These are phyloP conservation scores for Caenorhabditis macrosperma DNA, from an alignment of 2,888 invertebrate species.

Conservation along the genomic window DNA sequence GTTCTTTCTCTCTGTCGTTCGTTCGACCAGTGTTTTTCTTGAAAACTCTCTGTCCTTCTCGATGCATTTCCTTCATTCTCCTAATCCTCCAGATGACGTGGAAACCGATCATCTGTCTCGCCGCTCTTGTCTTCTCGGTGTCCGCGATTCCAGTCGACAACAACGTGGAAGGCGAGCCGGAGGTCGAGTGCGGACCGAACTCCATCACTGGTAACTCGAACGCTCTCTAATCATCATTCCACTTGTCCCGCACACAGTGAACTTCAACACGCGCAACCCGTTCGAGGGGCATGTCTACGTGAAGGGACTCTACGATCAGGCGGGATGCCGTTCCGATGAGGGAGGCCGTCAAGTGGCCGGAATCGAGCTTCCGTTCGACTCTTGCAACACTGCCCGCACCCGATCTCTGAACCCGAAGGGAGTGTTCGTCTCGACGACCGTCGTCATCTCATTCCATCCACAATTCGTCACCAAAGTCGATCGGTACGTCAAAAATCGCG, in stretches of 20 bases:
- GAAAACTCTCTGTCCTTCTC: background rate
- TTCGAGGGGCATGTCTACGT: slow-evolving; percentile 75
- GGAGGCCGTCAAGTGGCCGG: slow-evolving; percentile 74
- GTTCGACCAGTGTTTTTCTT: background rate
- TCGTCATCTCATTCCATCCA: slow-evolving; percentile 80
- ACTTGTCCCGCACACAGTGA: slow-evolving; percentile 49
- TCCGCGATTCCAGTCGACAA: slow-evolving; percentile 75
- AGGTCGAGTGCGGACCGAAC: slow-evolving; percentile 79
- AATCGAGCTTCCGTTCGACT: slow-evolving; percentile 79
- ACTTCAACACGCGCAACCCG: slow-evolving; percentile 73
- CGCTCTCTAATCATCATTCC: background rate
- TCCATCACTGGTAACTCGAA: slow-evolving; percentile 71
- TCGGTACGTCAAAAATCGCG: slow-evolving; percentile 41
- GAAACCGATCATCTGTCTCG: slow-evolving; percentile 48
- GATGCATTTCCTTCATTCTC: background rate
- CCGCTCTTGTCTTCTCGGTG: slow-evolving; percentile 35
- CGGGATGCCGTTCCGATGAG: slow-evolving; percentile 65
- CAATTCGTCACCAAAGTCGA: slow-evolving; percentile 79
- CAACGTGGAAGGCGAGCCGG: slow-evolving; percentile 76
- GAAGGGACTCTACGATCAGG: slow-evolving; percentile 73
- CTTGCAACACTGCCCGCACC: slow-evolving; percentile 75
- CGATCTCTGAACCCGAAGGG: slow-evolving; percentile 80
- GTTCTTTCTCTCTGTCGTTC: background rate
- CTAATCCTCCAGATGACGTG: slow-evolving; percentile 50
- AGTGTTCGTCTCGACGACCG: slow-evolving; percentile 79